phyloP scores from a whole-genome alignment of 2,888 invertebrate genomes.

The Byasa hedistus region DNA sequence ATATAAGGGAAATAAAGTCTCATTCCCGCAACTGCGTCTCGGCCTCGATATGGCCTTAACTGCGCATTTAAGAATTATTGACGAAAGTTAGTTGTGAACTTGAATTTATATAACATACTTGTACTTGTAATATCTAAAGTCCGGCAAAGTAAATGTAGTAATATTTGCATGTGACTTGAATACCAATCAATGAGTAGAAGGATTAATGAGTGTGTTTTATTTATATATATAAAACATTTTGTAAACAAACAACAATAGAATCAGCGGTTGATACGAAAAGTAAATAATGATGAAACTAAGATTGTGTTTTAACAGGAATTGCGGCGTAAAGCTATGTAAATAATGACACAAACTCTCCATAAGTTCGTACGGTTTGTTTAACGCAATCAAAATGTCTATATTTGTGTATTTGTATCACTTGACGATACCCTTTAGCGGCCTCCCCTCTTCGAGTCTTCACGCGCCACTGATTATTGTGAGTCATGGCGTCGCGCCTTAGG shows the following conservation, averaged over 20 bases:
- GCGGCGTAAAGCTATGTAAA: conserved; percentile 17
- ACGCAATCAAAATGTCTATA: conserved; percentile 31
- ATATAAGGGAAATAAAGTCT: conserved; percentile 41
- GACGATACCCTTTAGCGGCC: conserved; percentile 61
- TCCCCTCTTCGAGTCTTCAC: conserved; percentile 61
- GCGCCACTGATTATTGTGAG: conserved; percentile 61
- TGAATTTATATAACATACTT: not conserved
- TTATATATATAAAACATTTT: not conserved
- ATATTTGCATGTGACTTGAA: too few relatives aligned
- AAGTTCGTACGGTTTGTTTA: conserved; percentile 23
- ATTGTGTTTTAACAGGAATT: conserved; percentile 14
- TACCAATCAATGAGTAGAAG: not conserved
- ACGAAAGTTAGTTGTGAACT: conserved; percentile 4
- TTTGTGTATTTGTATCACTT: conserved; percentile 37
- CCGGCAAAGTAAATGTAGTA: too few relatives aligned
- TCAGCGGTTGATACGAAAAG: not conserved
- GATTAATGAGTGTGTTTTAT: not conserved
- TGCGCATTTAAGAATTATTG: conserved; percentile 21
- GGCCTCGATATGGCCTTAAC: conserved; percentile 5
- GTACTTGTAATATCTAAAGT: too few relatives aligned
- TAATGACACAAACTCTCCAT: conserved; percentile 22
- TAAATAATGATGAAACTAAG: not conserved
- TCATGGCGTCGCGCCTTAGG: conserved; percentile 62
- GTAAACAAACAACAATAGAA: not conserved
- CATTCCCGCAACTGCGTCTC: conserved; percentile 39